phyloP scores from a whole-genome alignment of 2,797 vertebrate genomes.

The Sebastes steindachneri region DNA sequence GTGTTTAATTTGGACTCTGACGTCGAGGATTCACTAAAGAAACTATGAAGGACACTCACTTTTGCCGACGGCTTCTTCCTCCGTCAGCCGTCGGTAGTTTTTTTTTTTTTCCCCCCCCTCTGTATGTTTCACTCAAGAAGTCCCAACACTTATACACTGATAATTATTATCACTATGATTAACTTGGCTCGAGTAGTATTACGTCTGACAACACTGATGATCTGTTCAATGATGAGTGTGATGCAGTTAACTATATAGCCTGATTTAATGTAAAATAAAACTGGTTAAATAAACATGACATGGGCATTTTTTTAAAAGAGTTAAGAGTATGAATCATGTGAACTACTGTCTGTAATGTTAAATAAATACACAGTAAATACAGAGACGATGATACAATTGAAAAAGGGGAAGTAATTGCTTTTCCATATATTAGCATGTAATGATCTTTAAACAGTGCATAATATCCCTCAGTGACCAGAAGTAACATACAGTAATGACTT shows the following conservation, averaged over 20 bases:
- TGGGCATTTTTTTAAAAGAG: neutral
- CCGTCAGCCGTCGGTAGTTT: conserved; percentile 52
- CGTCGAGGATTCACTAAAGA: neutral
- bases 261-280: conserved; percentile 82
- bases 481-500: neutral
- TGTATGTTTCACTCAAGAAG: conserved; percentile 66
- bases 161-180: conserved; percentile 53
- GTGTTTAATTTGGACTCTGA: conserved; percentile 31
- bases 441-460: neutral
- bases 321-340: neutral
- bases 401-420: too few relatives aligned
- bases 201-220: conserved; percentile 70
- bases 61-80: conserved; percentile 24
- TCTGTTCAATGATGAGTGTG: conserved; percentile 68
- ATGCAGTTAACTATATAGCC: conserved; percentile 75
- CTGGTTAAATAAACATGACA: conserved; percentile 15
- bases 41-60: conserved; percentile 10
- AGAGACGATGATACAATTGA: too few relatives aligned
- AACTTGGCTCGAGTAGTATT: conserved; percentile 66
- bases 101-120: neutral
- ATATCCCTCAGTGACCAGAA: neutral
- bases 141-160: conserved; percentile 61
- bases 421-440: neutral
- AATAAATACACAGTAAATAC: neutral
- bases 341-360: neutral